Percentiles rank a stretch among this genome's conserved stretches.
phyloP scores from a whole-genome alignment of 1,140 invertebrate genomes.

The Nixonia krombeini region DNA sequence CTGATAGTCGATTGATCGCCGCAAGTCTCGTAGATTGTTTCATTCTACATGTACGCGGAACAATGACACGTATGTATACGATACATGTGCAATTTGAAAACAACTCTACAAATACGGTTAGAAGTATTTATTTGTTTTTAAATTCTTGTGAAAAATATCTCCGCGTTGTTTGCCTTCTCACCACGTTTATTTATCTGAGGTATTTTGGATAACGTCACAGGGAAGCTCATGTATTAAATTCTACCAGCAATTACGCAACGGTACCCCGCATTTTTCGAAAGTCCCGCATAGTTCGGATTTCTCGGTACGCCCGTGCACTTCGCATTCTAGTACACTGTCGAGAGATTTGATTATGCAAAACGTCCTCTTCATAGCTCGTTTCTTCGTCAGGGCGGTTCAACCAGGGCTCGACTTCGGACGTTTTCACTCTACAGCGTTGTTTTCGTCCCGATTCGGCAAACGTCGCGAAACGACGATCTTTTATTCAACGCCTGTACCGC shows the following conservation, averaged over 20 bases:
- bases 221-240: background rate
- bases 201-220: conserved; percentile 24
- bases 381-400: conserved; percentile 10
- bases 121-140: too few relatives aligned
- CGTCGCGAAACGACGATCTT: background rate
- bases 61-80: too few relatives aligned
- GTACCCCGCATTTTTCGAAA: conserved; percentile 59
- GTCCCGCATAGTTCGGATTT: conserved; percentile 49
- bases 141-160: too few relatives aligned
- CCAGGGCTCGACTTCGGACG: conserved; percentile 12
- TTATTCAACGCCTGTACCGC: background rate
- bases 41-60: too few relatives aligned
- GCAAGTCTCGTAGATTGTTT: too few relatives aligned
- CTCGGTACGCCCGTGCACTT: conserved; percentile 40
- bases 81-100: too few relatives aligned
- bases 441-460: background rate
- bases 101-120: too few relatives aligned
- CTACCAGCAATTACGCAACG: conserved; percentile 19
- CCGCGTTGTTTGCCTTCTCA: background rate
- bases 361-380: conserved; percentile 24
- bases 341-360: conserved; percentile 66
- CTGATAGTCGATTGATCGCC: too few relatives aligned
- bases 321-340: conserved; percentile 58
- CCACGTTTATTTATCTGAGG: conserved; percentile 38
- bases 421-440: conserved; percentile 3